These are phyloP conservation scores for Vanessa atalanta DNA, from an alignment of 1,140 invertebrate species.

Conservation along the genomic window DNA sequence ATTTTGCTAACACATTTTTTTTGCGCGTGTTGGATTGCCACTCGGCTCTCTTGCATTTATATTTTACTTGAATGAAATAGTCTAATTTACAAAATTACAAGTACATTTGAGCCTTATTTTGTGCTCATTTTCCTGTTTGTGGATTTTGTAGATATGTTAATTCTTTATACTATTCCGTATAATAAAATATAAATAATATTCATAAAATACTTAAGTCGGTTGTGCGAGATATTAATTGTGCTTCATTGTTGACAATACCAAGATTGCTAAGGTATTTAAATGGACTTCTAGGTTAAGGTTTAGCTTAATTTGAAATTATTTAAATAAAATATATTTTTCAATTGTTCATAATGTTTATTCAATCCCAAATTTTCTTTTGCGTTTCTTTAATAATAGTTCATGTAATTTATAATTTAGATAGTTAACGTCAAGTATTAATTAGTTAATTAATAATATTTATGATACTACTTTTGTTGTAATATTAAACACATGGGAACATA, in stretches of 20 bases:
- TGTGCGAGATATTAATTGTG: conserved; percentile 17
- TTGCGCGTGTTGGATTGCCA: background rate
- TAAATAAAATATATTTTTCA: too few relatives aligned
- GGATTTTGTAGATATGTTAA: conserved; percentile 69
- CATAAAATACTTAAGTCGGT: conserved; percentile 12
- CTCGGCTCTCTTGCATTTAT: conserved; percentile 13
- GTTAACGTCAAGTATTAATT: background rate
- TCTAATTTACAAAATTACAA: conserved; percentile 35
- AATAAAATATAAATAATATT: conserved; percentile 31
- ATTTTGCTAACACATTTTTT: background rate
- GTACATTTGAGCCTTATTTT: conserved; percentile 72
- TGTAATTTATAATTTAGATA: conserved; percentile 8
- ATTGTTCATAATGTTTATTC: too few relatives aligned
- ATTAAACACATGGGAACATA: background rate
- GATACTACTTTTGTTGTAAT: background rate
- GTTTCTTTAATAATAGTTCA: background rate
- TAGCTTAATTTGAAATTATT: too few relatives aligned
- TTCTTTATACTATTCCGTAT: conserved; percentile 63
- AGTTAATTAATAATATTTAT: background rate
- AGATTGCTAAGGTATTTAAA: background rate
- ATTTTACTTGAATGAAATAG: conserved; percentile 39
- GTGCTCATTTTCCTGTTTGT: conserved; percentile 64
- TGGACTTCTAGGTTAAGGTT: background rate
- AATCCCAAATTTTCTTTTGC: background rate
- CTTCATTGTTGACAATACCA: background rate